Conservation (phyloP, 1,140 invertebrate species). For the Dryas iulia region DNA sequence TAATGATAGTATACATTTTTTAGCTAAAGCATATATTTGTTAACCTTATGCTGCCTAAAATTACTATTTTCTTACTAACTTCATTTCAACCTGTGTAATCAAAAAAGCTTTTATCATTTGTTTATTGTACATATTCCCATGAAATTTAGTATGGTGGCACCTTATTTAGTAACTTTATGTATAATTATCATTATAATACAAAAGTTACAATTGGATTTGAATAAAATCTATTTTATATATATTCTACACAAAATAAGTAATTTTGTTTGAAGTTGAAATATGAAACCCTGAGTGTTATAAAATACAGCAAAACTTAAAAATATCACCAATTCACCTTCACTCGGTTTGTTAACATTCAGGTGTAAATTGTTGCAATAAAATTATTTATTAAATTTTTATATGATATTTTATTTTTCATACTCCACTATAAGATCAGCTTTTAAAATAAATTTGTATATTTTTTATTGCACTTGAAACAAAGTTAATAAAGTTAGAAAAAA, state of each 20-base stretch:
- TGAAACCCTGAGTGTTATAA: not conserved
- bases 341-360: not conserved
- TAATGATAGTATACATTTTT: not conserved
- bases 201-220: not conserved
- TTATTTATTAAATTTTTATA: constrained; percentile 28
- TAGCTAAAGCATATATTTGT: not conserved
- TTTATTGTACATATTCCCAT: not conserved
- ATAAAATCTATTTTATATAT: not conserved
- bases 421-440: too few relatives aligned
- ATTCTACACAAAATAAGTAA: not conserved
- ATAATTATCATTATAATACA: not conserved
- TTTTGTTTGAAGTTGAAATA: not conserved
- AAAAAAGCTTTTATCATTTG: not conserved
- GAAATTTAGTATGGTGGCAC: not conserved
- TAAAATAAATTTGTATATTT: too few relatives aligned
- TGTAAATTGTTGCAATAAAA: constrained; percentile 26
- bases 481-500: too few relatives aligned
- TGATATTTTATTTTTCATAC: not conserved
- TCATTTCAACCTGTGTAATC: not conserved
- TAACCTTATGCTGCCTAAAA: not conserved
- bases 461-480: too few relatives aligned
- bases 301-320: not conserved
- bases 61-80: not conserved
- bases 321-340: not conserved
- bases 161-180: not conserved